A percentile compares a stretch with the other conserved stretches of the same genome.
phyloP scores from a whole-genome alignment of 1,140 invertebrate species.

The Trissolcus basalis region DNA sequence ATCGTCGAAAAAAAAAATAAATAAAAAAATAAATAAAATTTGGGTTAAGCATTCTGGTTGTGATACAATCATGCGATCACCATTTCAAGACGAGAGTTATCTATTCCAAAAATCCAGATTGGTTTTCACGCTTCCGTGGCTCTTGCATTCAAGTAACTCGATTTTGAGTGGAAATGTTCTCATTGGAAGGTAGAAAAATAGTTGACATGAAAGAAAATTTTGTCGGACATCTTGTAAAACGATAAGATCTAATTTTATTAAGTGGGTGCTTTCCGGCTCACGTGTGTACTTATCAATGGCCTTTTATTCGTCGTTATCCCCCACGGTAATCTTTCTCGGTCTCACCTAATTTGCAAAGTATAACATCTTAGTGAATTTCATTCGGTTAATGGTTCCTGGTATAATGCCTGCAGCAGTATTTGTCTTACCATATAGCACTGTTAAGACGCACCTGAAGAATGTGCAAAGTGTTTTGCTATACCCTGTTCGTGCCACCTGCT shows the following conservation, averaged over 20 bases:
- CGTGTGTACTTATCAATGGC: slow-evolving; percentile 2
- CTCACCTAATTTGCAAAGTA: slow-evolving; percentile 31
- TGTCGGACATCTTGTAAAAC: too few relatives aligned
- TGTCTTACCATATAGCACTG: slow-evolving; percentile 23
- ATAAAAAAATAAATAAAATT: too few relatives aligned
- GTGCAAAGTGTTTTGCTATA: slow-evolving; percentile 13
- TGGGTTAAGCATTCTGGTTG: too few relatives aligned
- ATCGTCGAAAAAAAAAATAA: too few relatives aligned
- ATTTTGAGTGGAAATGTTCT: too few relatives aligned
- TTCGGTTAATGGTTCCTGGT: slow-evolving; percentile 27
- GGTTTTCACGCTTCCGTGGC: too few relatives aligned
- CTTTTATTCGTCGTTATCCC: slow-evolving; percentile 9
- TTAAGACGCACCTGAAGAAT: slow-evolving; percentile 22
- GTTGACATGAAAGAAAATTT: background rate
- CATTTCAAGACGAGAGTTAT: too few relatives aligned
- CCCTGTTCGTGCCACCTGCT: slow-evolving; percentile 7
- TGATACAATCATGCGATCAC: too few relatives aligned
- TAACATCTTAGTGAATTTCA: slow-evolving; percentile 35
- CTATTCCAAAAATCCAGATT: too few relatives aligned
- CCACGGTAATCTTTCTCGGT: slow-evolving; percentile 3
- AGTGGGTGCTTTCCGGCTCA: slow-evolving; percentile 1
- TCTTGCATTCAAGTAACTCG: too few relatives aligned
- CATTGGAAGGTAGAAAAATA: too few relatives aligned
- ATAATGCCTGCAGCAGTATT: slow-evolving; percentile 9
- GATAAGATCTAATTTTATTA: slow-evolving; percentile 13